Evolutionary conservation across 2,113 vertebrate genomes (phyloP), one percentile per base, ranked within the genome.

Genomic region (rat (Rattus norvegicus)): DNA sequence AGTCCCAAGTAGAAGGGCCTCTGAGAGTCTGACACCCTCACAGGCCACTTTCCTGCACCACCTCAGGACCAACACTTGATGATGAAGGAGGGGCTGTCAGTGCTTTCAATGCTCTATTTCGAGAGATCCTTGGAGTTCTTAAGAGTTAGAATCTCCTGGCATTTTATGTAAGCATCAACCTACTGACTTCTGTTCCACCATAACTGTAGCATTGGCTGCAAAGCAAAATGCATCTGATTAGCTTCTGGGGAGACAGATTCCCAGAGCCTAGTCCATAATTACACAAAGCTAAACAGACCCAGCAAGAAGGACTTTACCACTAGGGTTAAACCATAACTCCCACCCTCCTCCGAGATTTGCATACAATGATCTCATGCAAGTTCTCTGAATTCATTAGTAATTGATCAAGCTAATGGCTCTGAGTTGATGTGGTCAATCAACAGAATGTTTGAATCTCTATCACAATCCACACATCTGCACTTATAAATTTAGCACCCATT

Each of bases 371-470:
- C 86, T 96, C 96, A 93, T 85, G 1, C 2, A 39, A 72, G 43
- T 75, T 96, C 90, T 72, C 47, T 30, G 92, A 26, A 96, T 14
- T 90, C 43, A 30, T 85, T 97, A 88, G 63, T 52, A 92, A 84
- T 75, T 89, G 96, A 87, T 54, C 70, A 93, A 81, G 47, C 69
- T 95, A 70, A 59, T 52, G 77, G 47, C 84, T 97, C 70, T 59
- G 61, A 86, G 85, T 70, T 92, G 67, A 93, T 91, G 88, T 91
- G 92, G 80, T 96, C 90, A 91, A 79, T 95, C 70, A 92, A 81
- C 63, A 92, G 69, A 91, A 88, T 14, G 75, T 86, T 87, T 67
- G 56, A 91, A 79, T 16, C 49, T 39, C 94, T 97, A 90, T 83
- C 90, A 94, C 95, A 93, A 88, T 59, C 75, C 90, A 13, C 56